Base-by-base conservation (phyloP, 2,113 vertebrate genomes). In the Neotoma lepida region DNA sequence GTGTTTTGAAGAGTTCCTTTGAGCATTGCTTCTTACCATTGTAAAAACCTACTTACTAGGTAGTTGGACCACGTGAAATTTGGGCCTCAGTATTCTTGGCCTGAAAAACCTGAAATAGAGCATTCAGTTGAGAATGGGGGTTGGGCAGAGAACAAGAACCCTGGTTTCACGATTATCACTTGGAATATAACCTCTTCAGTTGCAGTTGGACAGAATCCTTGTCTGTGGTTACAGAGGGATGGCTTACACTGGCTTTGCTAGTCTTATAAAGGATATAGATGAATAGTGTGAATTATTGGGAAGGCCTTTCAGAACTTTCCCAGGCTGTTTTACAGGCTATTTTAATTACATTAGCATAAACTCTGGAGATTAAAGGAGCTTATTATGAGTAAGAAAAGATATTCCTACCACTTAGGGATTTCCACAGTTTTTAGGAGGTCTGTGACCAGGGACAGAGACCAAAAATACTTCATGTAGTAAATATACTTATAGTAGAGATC, bases 1-100 rank as follows among this genome's bases (percentile, higher is more conserved):
- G 33, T 58, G 33, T 64, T 76, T 92, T 44, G 35, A 74, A 63
- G 41, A 89, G 22, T 85, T 90, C 24, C 24, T 94, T 90, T 94
- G 46, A 90, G 49, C 15, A 68, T 13, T 44, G n/a, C 9, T 14
- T 66, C 28, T 93, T 51, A 64, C 44, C 15, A 41, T 74, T 46
- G 6, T 6, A 56, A 84, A 15, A 85, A 46, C 46, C 22, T 84
- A 1, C 76, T 56, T 51, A 35, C 39, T 26, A 81, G 56, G 61
- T 39, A 86, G 71, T 22, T 77, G 2, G 8, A 76, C 35, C 22
- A 44, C 44, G 78, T 39, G 22, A 61, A 68, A 6, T 13, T 89
- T 33, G 46, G 61, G 8, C 24, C 56, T 76, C 15, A 58, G 5
- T 81, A 61, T 61, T 80, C 20, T 76, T 85, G 46, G 70, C 9